These are phyloP conservation scores for Danaus melanippus DNA, from an alignment of 1,140 invertebrate genomes.

Conservation along the genomic window DNA sequence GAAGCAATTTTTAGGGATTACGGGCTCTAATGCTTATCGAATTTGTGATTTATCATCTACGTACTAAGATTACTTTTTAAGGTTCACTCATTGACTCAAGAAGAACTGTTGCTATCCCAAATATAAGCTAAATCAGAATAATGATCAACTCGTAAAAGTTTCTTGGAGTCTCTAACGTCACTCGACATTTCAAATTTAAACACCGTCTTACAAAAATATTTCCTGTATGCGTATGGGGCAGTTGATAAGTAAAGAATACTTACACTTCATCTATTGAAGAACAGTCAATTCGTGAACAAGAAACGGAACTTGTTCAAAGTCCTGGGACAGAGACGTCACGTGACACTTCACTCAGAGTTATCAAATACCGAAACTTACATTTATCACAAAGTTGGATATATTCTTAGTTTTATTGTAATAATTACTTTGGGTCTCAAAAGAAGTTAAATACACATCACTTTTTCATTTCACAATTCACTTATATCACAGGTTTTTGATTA, in stretches of 20 bases:
- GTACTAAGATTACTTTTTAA: too few species aligned
- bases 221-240: too few species aligned
- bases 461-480: slow-evolving; percentile 14
- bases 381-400: slow-evolving; percentile 19
- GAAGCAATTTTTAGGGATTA: slow-evolving; percentile 19
- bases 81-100: too few species aligned
- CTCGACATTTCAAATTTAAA: too few species aligned
- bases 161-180: neutral
- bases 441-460: slow-evolving; percentile 14
- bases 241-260: slow-evolving; percentile 15
- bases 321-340: slow-evolving; percentile 20
- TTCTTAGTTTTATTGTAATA: slow-evolving; percentile 9
- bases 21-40: too few species aligned
- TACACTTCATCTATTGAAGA: slow-evolving; percentile 16
- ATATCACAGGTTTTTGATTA: slow-evolving; percentile 16
- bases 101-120: too few species aligned
- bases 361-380: slow-evolving; percentile 27
- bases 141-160: too few species aligned
- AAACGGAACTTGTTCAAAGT: slow-evolving; percentile 21
- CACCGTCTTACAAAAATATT: too few species aligned
- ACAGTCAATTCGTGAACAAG: slow-evolving; percentile 17
- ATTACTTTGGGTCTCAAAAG: neutral
- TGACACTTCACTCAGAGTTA: slow-evolving; percentile 35
- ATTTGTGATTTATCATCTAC: too few species aligned
- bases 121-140: too few species aligned